Base-by-base conservation (phyloP, 2,797 vertebrate genomes). In the Catamblyrhynchus diadema region DNA sequence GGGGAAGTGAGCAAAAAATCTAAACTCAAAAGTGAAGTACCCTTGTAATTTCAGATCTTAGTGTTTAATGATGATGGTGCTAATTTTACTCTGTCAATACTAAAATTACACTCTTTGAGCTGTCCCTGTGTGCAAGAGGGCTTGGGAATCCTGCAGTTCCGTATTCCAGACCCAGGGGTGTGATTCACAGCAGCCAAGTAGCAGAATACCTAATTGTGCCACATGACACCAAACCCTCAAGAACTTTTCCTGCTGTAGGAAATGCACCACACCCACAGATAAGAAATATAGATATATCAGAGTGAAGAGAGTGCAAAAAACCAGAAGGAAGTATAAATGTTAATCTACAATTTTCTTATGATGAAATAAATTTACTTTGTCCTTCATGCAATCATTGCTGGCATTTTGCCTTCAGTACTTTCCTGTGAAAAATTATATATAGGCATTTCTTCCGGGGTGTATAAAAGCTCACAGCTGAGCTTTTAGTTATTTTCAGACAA, bases 241-340 rank as follows among this genome's bases (percentile, higher is more conserved):
- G 48, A 88, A 86, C 84, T 88, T 66, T 72, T 80, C 79, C 25
- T 9, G n/a, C 39, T n/a, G 51, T 81, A 90, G 86, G 95, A 90
- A 95, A 95, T 22, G 25, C 56, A 94, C 85, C 44, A 51, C 80
- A 78, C 80, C 85, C 84, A 73, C 87, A 88, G 85, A 54, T 84
- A 93, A 79, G 47, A 41, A 89, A 57, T 56, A 67, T 3, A 59
- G 61, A 37, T 12, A 10, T 5, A 60, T 20, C 20, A 3, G 17
- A 47, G 39, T 54, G 42, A 53, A 51, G 21, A 30, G 23, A 44
- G 44, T 47, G 48, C 32, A 65, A 44, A n/a, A 66, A 84, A 73
- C 73, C 18, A 75, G 67, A 30, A 28, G 51, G 44, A 78, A 51
- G 6, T 23, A 66, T 2, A 51, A 75, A 88, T 66, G 73, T 27